phyloP scores from a whole-genome alignment of 1,140 invertebrate genomes.

The Apis dorsata region DNA sequence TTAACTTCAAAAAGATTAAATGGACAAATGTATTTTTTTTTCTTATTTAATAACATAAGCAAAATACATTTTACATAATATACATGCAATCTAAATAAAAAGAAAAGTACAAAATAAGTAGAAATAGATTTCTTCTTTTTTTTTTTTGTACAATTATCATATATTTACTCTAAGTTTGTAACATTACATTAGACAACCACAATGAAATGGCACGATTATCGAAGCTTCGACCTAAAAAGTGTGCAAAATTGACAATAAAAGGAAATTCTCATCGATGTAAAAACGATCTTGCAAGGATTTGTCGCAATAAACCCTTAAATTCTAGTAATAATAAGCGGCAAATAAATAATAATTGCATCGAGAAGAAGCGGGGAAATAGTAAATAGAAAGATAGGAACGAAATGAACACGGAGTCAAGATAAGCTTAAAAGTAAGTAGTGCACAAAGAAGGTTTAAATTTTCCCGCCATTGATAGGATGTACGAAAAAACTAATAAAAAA shows the following conservation, averaged over 20 bases:
- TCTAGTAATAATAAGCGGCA: constrained; percentile 30
- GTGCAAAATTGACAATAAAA: constrained; percentile 10
- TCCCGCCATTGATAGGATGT: constrained; percentile 4
- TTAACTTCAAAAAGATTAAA: constrained; percentile 3
- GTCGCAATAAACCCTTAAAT: constrained; percentile 26
- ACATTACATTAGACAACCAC: constrained; percentile 51
- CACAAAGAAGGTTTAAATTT: constrained; percentile 13
- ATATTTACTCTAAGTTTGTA: constrained; percentile 50
- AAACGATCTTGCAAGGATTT: background rate
- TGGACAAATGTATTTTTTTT: background rate
- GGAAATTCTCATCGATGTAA: background rate
- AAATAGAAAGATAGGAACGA: constrained; percentile 39
- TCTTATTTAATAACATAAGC: background rate
- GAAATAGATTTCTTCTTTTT: background rate
- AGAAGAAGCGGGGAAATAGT: background rate
- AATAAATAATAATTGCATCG: constrained; percentile 59
- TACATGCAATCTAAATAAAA: background rate
- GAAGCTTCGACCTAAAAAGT: constrained; percentile 30
- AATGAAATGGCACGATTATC: constrained; percentile 56
- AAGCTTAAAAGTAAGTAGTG: constrained; percentile 23
- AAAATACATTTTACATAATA: background rate
- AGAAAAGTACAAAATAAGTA: background rate
- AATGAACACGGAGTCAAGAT: constrained; percentile 44
- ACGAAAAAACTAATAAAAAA: constrained; percentile 22
- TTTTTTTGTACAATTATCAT: constrained; percentile 39